Evolutionary conservation across 2,888 invertebrate genomes (phyloP).

Genomic region (Maniola hyperantus): DNA sequence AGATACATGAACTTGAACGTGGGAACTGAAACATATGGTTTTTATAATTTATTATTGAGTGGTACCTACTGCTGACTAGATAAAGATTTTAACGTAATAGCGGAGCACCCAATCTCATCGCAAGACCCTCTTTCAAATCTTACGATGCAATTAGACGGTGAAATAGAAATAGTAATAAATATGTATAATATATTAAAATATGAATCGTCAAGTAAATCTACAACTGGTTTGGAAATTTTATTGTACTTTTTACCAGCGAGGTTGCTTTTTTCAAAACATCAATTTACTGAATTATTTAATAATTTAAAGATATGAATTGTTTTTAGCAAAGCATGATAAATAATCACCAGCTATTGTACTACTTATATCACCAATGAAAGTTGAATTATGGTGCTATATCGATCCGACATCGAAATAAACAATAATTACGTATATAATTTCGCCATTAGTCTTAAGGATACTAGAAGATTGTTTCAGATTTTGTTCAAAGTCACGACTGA

Average conservation of each 20-base stretch:
- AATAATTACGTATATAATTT: not conserved
- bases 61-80: not conserved
- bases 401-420: not conserved
- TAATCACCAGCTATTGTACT: not conserved
- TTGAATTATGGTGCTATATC: not conserved
- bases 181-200: too few relatives aligned
- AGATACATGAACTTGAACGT: conserved; percentile 9
- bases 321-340: not conserved
- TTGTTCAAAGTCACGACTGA: not conserved
- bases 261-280: too few relatives aligned
- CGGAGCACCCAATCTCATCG: not conserved
- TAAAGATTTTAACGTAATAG: not conserved
- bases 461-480: not conserved
- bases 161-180: not conserved
- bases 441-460: not conserved
- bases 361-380: not conserved
- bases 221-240: too few relatives aligned
- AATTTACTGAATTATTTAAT: too few relatives aligned
- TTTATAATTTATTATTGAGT: not conserved
- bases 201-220: not conserved
- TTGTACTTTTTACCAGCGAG: too few relatives aligned
- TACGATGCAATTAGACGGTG: too few relatives aligned
- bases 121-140: not conserved
- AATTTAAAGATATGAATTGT: too few relatives aligned
- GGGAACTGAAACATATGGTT: conserved; percentile 17